Evolutionary conservation across 2,888 invertebrate species (phyloP), one percentile per base, ranked within the genome.

Genomic region (Drosophila kuntzei): DNA sequence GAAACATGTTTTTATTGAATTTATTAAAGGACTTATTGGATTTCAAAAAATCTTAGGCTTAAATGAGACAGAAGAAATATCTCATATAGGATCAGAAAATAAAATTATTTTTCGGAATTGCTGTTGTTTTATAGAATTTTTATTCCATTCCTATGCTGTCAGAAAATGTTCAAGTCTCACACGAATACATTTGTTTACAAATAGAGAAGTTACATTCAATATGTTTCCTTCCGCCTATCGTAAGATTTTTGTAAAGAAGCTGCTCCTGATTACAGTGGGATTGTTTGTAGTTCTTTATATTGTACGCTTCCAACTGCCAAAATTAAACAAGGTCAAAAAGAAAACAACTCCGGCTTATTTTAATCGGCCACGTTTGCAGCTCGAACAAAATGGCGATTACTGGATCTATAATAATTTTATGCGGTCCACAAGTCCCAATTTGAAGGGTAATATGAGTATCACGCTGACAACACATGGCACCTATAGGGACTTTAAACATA

Each of bases 371-470:
- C 32, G 3, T 0, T 63, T 80, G 49, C 46, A 58, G 27, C 20
- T 79, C 11, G 62, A 71, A 29, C 80, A 80, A 41, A 76, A 69
- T 60, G 77, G 77, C 1, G 50, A 75, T 1, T 79, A 67, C 22
- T 80, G 79, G 77, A 65, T 80, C 25, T 58, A 41, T n/a, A 54
- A 75, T 34, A 39, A 71, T 16, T 79, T 67, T 18, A 53, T 79
- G 6, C 25, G 20, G 0, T 51, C 70, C 4, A 2, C n/a, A 1
- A 25, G 6, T 8, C 0, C 7, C 0, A 7, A 16, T 0, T 1
- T 58, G 4, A 27, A 8, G 1, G 53, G 54, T 0, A 79, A 73
- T 22, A 22, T 20, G 6, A 72, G 66, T 3, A n/a, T 77, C 7
- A 80, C 80, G 0, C 27, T 79, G 16, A 61, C 72, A 7, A 74